Base-by-base conservation (phyloP, 1,140 invertebrate genomes). In the Ceratosolen fusciceps region DNA sequence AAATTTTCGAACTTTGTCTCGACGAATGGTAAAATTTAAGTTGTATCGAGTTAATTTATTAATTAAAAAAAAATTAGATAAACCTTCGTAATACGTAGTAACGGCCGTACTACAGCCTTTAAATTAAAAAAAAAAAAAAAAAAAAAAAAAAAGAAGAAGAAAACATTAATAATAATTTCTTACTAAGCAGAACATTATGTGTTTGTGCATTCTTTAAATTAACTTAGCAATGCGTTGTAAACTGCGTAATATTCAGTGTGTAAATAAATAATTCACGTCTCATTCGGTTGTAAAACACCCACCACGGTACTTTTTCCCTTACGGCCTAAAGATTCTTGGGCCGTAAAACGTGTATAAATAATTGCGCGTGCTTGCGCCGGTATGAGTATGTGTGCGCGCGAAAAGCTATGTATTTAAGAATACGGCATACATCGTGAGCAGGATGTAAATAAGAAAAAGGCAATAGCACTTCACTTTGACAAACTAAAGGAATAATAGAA, bases 261-360 rank as follows among this genome's bases (percentile, higher is more conserved):
- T n/a, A n/a, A n/a, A n/a, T n/a, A 37, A 65, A 65, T 65, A 65
- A 65, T 65, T 65, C 62, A 65, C 31, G 31, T 65, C 34, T 65
- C 10, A 65, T 65, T 65, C 62, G 3, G 31, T 12, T 31, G 16
- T 65, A 65, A 65, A 65, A 65, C 31, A 21, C 65, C n/a, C 65
- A 47, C 21, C 26, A 21, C 37, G 2, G 43, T 37, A n/a, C 34
- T 74, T 19, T 37, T 24, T 67, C n/a, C n/a, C 39, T 56, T 26
- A n/a, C 24, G 2, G 52, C 65, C 12, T 54, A 39, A 24, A 26
- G 49, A 58, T 49, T n/a, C 24, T 31, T 70, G 19, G 19, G 34
- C 67, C 19, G 60, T 74, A 82, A 72, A 74, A 74, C 74, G 34
- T 39, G 10, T 65, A 21, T 65, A 26, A 5, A 12, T 65, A 8